Evolutionary conservation across 2,113 vertebrate species (phyloP), one percentile per base, ranked within the genome.

Genomic region (Protobothrops mucrosquamatus): DNA sequence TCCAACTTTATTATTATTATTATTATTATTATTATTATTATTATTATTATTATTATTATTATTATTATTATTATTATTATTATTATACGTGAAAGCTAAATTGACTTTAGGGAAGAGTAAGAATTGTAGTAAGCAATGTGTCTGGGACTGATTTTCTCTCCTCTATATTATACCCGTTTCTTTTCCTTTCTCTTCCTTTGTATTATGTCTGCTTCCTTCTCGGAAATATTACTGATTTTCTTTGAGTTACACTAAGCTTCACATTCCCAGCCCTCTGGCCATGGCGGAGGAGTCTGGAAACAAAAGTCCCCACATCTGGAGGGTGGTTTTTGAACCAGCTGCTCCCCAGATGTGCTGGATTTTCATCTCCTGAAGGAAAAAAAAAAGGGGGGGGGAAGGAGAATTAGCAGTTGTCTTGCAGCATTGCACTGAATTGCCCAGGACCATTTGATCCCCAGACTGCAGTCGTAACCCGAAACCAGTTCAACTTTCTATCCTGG

Each of bases 301-400:
- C 29, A 20, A 39, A 81, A 81, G 3, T 3, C 69, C 69, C 34
- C 69, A 81, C 34, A 81, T 43, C 69, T 81, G 69, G 69, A 43
- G 34, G 34, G 69, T 81, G 18, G 34, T 39, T 39, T 39, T 20
- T 81, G 34, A 39, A 81, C 69, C 69, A 81, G 34, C 69, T 81
- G 69, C 18, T 39, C 34, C 34, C 15, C 69, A 81, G 18, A 81
- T 81, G 69, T 81, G 69, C 69, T 81, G 34, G 18, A 9, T 81
- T 81, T 74, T 81, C 34, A 18, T 81, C 18, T 39, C 69, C 18
- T 3, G 69, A 34, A 81, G 6, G 9, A 8, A 7, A 9, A 5
- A 3, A 3, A 81, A 81, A 20, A 0, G 4, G 0, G 12, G 61
- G 5, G 6, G 3, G 0, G 29, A 20, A n/a, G n/a, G n/a, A n/a